Base-by-base conservation (phyloP, 2,113 vertebrate genomes). In the Cinclus mexicanus region DNA sequence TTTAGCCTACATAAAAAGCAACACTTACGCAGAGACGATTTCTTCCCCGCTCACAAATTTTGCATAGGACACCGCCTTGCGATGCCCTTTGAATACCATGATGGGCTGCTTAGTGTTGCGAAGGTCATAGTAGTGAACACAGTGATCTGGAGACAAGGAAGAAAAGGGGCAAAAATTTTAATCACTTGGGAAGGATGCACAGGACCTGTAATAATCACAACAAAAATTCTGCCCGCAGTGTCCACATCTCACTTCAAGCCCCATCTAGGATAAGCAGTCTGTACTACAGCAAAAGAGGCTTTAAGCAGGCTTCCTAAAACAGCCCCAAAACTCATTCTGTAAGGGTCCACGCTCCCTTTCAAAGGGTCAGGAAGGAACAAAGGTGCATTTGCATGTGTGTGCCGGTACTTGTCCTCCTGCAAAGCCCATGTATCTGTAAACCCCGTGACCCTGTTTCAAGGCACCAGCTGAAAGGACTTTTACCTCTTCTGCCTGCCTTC, bases 61-160 rank as follows among this genome's bases (percentile, higher is more conserved):
- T 61, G 99, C 99, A 5, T 99, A 99, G 63, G 99, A 99, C 82
- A 99, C 99, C 1, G 99, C 99, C 95, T 99, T 99, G 94, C 99
- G 98, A 95, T 99, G 99, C 89, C 99, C 99, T 96, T 99, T 99
- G 97, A 99, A 99, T 80, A 99, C 99, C 99, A 99, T 99, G 97
- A 99, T 99, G 18, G 99, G 99, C 96, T 99, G 99, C 92, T 99
- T 99, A 98, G 99, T 99, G 99, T 99, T 99, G 95, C 99, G 98
- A 69, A 99, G 99, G 96, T 99, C 99, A 6, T 99, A 99, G 98
- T 99, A 99, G 98, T 99, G 99, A 92, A 99, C 99, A 98, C 99
- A 99, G 98, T 99, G 99, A 98, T 99, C 99, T 99, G 97, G 7
- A 87, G 65, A 39, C 3, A 42, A 92, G 75, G 55, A 26, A 44